Conservation (phyloP, 2,888 invertebrate species). For the Autographa pulchrina region DNA sequence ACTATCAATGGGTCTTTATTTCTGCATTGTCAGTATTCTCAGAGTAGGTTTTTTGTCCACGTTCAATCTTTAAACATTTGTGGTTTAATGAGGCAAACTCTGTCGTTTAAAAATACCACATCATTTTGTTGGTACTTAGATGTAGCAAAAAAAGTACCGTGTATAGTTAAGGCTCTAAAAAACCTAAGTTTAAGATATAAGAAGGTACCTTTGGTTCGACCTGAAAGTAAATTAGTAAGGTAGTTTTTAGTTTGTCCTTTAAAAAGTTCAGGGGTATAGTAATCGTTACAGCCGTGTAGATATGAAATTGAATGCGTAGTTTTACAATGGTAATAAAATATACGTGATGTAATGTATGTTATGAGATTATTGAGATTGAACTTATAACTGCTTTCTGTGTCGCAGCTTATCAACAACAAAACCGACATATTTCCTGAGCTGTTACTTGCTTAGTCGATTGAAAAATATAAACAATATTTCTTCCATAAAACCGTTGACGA, state of each 20-base stretch:
- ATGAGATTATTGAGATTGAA: neutral
- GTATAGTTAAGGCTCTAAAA: neutral
- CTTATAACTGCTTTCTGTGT: neutral
- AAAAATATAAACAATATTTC: too few species aligned
- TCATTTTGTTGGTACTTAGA: neutral
- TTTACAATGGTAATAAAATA: neutral
- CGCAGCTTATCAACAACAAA: neutral
- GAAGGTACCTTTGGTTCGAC: too few species aligned
- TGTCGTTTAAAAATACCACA: neutral
- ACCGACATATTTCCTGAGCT: too few species aligned
- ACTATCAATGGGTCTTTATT: neutral
- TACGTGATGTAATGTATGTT: neutral
- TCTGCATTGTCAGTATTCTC: neutral
- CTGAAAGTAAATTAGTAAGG: too few species aligned
- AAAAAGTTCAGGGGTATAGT: neutral
- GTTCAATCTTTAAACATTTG: neutral
- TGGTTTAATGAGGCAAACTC: neutral
- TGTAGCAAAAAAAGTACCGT: neutral
- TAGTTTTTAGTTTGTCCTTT: too few species aligned
- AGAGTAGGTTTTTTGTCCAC: neutral
- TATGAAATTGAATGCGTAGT: neutral
- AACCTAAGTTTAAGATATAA: neutral
- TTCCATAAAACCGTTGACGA: too few species aligned
- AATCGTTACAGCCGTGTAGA: neutral
- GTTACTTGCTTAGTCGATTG: too few species aligned